Evolutionary conservation across 1,140 invertebrate species (phyloP), one percentile per base, ranked within the genome.

Genomic region (Drosophila busckii): DNA sequence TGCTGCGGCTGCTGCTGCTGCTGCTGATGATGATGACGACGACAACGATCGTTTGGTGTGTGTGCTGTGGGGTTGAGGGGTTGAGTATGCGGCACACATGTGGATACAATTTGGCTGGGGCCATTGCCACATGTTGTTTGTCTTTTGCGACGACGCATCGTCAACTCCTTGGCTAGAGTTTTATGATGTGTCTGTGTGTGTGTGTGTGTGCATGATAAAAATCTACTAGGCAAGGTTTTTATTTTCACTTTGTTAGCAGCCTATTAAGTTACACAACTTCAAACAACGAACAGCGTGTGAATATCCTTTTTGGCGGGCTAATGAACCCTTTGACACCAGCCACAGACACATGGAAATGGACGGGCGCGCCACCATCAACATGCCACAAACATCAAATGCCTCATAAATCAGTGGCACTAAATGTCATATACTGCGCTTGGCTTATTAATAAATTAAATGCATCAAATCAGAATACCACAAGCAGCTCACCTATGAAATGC

Each of bases 181-280:
- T 50, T 52, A 32, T 52, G 26, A 16, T 55, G 58, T 59, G 44
- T 15, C 19, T 41, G 54, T 28, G 23, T 59, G 40, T 31, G 26
- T 40, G 7, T 31, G 53, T n/a, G 23, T 42, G 38, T 64, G 42
- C 17, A 12, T 68, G 73, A 80, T 80, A 80, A 69, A 80, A 68
- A 80, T 80, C 73, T 65, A 53, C 31, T 44, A 54, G 65, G 44
- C 54, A 82, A n/a, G n/a, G n/a, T n/a, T n/a, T n/a, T n/a, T n/a
- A n/a, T n/a, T n/a, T n/a, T n/a, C n/a, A n/a, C n/a, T 69, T 82
- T 73, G 73, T 80, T 60, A 73, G 54, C 75, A 82, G 75, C 75
- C 73, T 80, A 80, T 80, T 80, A 82, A 80, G 69, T 80, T 80
- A 82, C 73, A 80, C 75, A 80, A 82, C 68, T n/a, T 65, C 68